phyloP scores from a whole-genome alignment of 2,888 invertebrate species.

The Cactoblastis cactorum region DNA sequence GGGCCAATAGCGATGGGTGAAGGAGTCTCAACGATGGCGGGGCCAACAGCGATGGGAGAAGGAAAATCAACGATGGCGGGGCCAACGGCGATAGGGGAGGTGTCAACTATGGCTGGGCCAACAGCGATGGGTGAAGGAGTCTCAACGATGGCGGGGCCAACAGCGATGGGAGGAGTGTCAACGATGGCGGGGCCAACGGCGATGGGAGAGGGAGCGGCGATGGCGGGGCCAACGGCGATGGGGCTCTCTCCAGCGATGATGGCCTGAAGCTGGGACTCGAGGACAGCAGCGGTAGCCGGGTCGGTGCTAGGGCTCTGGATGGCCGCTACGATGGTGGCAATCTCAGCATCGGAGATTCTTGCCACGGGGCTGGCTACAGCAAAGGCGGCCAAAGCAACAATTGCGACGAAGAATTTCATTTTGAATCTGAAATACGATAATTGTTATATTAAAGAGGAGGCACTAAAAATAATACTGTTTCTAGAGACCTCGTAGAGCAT shows the following conservation, averaged over 20 bases:
- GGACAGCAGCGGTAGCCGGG: conserved; percentile 20
- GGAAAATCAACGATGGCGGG: conserved; percentile 2
- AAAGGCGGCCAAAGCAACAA: conserved; percentile 16
- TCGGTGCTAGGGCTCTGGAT: conserved; percentile 23
- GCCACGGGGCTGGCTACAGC: conserved; percentile 15
- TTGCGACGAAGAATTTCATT: conserved; percentile 21
- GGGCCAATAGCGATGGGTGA: background rate
- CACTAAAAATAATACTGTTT: no score
- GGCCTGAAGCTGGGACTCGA: conserved; percentile 12
- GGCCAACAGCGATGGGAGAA: conserved; percentile 2
- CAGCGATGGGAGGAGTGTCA: background rate
- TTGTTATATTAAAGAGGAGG: no score
- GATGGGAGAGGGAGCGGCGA: background rate
- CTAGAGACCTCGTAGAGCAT: no score
- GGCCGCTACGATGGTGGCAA: conserved; percentile 19
- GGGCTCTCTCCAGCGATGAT: conserved; percentile 1
- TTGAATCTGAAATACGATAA: conserved; percentile 13
- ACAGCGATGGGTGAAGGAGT: background rate
- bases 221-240: conserved; percentile 4
- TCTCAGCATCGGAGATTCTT: conserved; percentile 12
- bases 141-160: background rate
- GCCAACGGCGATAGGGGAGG: conserved; percentile 1
- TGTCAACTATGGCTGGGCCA: conserved; percentile 10
- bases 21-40: conserved; percentile 6
- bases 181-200: background rate